Evolutionary conservation across 1,140 invertebrate species (phyloP).

Genomic region (Ceratitis capitata): DNA sequence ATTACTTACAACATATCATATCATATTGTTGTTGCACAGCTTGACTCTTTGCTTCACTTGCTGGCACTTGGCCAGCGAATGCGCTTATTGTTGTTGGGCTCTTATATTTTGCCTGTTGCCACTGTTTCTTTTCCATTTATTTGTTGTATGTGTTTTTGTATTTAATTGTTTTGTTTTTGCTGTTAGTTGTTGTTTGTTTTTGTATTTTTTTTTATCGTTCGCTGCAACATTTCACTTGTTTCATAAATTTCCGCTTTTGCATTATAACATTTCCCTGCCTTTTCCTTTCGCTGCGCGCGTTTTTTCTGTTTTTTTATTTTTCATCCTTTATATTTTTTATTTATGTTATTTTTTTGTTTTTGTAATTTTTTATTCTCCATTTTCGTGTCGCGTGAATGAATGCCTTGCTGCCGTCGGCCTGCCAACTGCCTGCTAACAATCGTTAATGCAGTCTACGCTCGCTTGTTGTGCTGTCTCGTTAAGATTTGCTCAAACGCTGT

Average conservation of each 20-base stretch:
- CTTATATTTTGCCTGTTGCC: too few relatives aligned
- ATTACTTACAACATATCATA: background rate
- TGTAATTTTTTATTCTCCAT: background rate
- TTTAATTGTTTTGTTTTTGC: background rate
- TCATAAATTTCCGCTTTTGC: constrained; percentile 3
- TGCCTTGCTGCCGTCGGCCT: constrained; percentile 18
- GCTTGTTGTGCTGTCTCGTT: constrained; percentile 15
- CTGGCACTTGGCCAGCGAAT: background rate
- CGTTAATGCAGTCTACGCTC: background rate
- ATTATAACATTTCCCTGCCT: background rate
- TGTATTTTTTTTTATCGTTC: background rate
- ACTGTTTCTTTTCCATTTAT: background rate
- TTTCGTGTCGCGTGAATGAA: background rate
- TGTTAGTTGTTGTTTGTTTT: background rate
- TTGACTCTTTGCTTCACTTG: background rate
- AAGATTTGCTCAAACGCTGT: background rate
- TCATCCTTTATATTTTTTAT: background rate
- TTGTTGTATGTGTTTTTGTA: background rate
- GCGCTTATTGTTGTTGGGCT: background rate
- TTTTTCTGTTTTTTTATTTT: background rate
- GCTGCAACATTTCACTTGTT: background rate
- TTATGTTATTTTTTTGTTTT: background rate
- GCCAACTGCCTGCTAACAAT: constrained; percentile 35
- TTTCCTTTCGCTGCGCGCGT: background rate
- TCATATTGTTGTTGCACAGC: background rate